Evolutionary conservation across 1,140 invertebrate genomes (phyloP).

Genomic region (Scaptodrosophila lebanonensis): DNA sequence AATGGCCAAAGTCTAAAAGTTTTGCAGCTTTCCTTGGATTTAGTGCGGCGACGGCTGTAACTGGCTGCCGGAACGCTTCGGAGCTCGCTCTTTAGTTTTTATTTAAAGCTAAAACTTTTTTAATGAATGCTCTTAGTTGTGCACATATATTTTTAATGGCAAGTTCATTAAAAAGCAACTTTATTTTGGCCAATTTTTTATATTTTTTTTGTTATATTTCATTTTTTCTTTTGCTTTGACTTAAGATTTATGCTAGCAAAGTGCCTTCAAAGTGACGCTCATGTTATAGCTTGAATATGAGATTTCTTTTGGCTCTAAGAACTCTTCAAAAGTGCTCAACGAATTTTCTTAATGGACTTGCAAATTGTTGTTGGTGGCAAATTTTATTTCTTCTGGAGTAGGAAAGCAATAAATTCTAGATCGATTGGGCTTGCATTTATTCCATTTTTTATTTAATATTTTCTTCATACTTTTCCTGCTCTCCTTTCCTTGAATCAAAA

Average conservation of each 20-base stretch:
- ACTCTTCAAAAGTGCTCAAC: constrained; percentile 8
- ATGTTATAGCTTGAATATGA: constrained; percentile 50
- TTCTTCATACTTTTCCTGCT: no score
- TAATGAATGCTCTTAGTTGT: constrained; percentile 73
- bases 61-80: constrained; percentile 19
- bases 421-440: neutral
- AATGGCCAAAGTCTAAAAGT: constrained; percentile 72
- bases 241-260: constrained; percentile 49
- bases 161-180: constrained; percentile 71
- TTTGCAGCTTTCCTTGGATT: constrained; percentile 69
- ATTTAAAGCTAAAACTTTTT: constrained; percentile 70
- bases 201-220: neutral
- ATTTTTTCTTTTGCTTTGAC: constrained; percentile 3
- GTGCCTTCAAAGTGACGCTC: constrained; percentile 50
- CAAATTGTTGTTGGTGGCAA: constrained; percentile 41
- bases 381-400: constrained; percentile 9
- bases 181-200: constrained; percentile 3
- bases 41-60: constrained; percentile 46
- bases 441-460: no score
- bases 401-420: neutral
- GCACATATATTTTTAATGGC: constrained; percentile 73
- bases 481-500: no score
- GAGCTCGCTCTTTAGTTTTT: constrained; percentile 26
- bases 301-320: no score
- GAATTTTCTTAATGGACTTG: constrained; percentile 38